Base-by-base conservation (phyloP, 2,888 invertebrate species). In the Deroplatys truncata region DNA sequence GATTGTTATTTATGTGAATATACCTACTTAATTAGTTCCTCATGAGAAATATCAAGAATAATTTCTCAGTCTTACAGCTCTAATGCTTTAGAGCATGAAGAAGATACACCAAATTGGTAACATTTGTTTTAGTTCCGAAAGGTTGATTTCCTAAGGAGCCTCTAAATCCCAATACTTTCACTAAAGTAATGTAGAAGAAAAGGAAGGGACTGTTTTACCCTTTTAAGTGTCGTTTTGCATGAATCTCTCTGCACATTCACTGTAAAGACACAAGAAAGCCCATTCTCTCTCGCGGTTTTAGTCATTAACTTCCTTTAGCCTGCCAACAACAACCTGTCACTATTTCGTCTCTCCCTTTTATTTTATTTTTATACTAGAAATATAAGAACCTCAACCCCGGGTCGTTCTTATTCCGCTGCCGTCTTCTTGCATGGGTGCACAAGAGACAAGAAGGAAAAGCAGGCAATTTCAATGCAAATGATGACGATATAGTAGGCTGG, bases 311-410 rank as follows among this genome's bases (percentile, higher is more conserved):
- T 72, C 56, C 56, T 20, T 72, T 20, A 20, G 56, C 89, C 72
- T 85, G 86, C 83, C 84, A 85, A 82, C 88, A 89, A 88, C 89
- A 88, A 89, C 84, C 89, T 89, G 89, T 89, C 89, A 89, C 88
- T 89, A 89, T 86, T 89, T 84, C 35, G 43, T 49, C 85, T 29
- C 56, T 72, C 56, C 25, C 56, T 72, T 72, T 72, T 25, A 72
- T 72, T 72, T 72, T 72, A 72, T 25, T 72, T 72, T 72, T 72
- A 72, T 72, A 72, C 56, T 72, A 20, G 25, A 72, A 72, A 72
- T 20, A 72, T 20, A 72, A 72, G 20, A 72, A 72, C 25, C 56
- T 72, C 56, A 72, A 72, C 56, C 56, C 56, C 4, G 20, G 56
- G 56, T 72, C 56, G 56, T 72, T 72, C 56, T 72, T 72, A 72